Evolutionary conservation across 1,140 invertebrate genomes (phyloP), one percentile per base, ranked within the genome.

Genomic region (Amphibalanus amphitrite): DNA sequence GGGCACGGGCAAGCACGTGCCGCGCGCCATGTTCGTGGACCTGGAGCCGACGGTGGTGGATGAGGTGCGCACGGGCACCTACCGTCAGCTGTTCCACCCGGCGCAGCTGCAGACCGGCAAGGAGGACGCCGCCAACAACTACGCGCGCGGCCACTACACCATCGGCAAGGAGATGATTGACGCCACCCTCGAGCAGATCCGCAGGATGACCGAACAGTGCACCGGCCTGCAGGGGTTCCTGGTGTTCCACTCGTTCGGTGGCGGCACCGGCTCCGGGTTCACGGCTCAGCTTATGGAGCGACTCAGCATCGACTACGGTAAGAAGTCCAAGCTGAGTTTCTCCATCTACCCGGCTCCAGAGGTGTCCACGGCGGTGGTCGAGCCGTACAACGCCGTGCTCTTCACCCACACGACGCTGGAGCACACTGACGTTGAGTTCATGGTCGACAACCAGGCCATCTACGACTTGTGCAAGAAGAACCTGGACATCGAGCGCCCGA

Each of bases 341-440:
- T 83, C 86, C 0, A 84, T 93, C 30, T 92, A 90, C 80, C 90
- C 91, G 20, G 86, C 91, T 17, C 91, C 91, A 3, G 85, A 86
- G 79, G 84, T 86, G 23, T 82, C 81, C 25, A 84, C 83, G 78
- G 86, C 86, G 26, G 86, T 87, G 20, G 87, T 88, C 10, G 86
- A 88, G 74, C 86, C 87, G 0, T 88, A 88, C 79, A 88, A 88
- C 75, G 84, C 86, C 17, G 84, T 89, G 69, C 79, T 88, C 33
- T 86, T 85, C 68, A 88, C 86, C 28, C 87, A 88, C 76, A 86
- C 85, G 13, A 88, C 86, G n/a, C 74, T 88, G 72, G 86, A 88
- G 74, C 86, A 88, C 75, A 85, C 84, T 28, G 87, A 88, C 73
- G 86, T 85, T 75, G 85, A 29, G 38, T 90, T 93, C 79, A 91